Base-by-base conservation (phyloP, 2,113 vertebrate species). In the Bubo bubo region DNA sequence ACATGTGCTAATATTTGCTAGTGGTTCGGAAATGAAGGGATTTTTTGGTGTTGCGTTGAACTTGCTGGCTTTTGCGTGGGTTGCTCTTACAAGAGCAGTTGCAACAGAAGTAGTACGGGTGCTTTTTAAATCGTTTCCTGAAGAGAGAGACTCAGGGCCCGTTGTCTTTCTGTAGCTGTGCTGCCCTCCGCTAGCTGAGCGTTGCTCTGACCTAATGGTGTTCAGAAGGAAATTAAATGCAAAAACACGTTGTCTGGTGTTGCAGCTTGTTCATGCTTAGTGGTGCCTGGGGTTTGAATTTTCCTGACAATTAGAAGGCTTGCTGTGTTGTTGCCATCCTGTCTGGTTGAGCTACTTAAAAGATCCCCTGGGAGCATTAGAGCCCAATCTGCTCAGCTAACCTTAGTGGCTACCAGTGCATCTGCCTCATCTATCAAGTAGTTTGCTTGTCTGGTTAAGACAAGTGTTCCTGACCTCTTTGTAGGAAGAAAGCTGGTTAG, bases 351-450 rank as follows among this genome's bases (percentile, higher is more conserved):
- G 80, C 73, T 90, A 41, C 80, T 95, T 94, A 50, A 89, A 95
- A 81, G 64, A 75, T 91, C 76, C 62, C 49, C 34, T 37, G 58
- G 37, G 94, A 95, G 62, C 84, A 55, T 49, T 79, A 76, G 16
- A 89, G 89, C 76, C 84, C 93, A 91, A 39, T 96, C 84, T 96
- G 77, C 89, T 94, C 84, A 79, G 84, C 80, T 95, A 90, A 94
- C 88, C 83, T 95, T 55, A 64, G 79, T 86, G 82, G 45, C 94
- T 92, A 91, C 52, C 34, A 18, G 15, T 58, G 39, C 53, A 79
- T 89, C 79, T 95, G 84, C 83, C 30, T 95, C 84, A 90, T 91
- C 58, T 91, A 21, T 95, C 91, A 95, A 50, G 27, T 75, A 53
- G 35, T 85, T 96, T 62, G 70, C 83, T 87, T 91, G 52, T 70